Base-by-base conservation (phyloP, 2,113 vertebrate species). In the Brachyhypopomus gauderio region DNA sequence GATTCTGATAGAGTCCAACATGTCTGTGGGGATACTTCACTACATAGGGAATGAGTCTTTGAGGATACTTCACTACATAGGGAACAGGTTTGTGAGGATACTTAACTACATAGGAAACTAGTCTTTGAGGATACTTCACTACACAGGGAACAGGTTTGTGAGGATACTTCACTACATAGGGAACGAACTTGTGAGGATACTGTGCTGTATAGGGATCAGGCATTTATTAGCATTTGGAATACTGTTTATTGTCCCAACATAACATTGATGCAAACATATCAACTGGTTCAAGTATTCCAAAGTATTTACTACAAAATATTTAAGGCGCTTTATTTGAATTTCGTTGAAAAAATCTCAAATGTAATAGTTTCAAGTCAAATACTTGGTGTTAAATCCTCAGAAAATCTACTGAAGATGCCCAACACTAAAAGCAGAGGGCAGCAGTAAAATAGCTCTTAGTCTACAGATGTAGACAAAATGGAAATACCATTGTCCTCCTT, bases 251-350 rank as follows among this genome's bases (percentile, higher is more conserved):
- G 22, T 25, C 41, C 36, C 62, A 41, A 75, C 8, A 58, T 45
- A 55, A 60, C 12, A 62, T 38, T 19, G 62, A 9, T 48, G 12
- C 36, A 72, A 22, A n/a, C 59, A 62, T 70, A 45, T 41, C 41
- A 56, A 41, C 3, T 16, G 36, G 20, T 72, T 16, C 12, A 27
- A 34, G 14, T 58, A 38, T 25, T n/a, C 5, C 25, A 73, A 38
- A 48, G 62, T 72, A 52, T 34, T 59, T 23, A 70, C 19, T 60
- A 62, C 22, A 69, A 73, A 81, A 59, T 14, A 14, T 41, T 48
- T 41, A 62, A 72, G 45, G 36, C 1, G 17, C 34, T 45, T 41
- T 55, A 41, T 2, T 41, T 41, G 41, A 52, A 52, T 6, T 6
- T 45, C 5, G 7, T 6, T 45, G 5, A 8, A 52, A 52, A 14